Base-by-base conservation (phyloP, 2,113 vertebrate species). In the Melanerpes aurifrons region DNA sequence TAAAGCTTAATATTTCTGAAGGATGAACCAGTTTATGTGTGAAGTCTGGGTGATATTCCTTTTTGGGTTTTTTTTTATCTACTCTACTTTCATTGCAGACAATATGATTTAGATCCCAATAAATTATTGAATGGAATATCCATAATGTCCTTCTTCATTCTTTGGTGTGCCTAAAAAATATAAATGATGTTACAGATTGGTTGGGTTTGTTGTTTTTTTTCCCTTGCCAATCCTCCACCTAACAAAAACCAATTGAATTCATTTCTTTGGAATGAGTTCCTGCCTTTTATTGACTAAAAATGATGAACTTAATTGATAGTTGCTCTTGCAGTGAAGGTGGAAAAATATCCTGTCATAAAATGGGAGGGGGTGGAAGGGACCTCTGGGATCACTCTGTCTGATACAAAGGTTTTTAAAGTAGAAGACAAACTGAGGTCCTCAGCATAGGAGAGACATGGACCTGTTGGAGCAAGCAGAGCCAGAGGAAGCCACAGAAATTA, bases 1-100 rank as follows among this genome's bases (percentile, higher is more conserved):
- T 96, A 96, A 97, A 93, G 93, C 94, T 83, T 96, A 96, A 94
- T 98, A 96, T 95, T 96, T 96, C 89, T 91, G 92, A 96, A 73
- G 78, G 82, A 81, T 67, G 93, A 94, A 32, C 32, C 47, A 83
- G 71, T 19, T 56, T 91, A 15, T 89, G 81, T 86, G 93, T 92
- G 82, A 40, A 78, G 89, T 45, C 48, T 82, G 37, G 77, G 56
- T 81, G 48, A 93, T 45, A 15, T 45, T 15, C 15, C 43, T 43
- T 45, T 45, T 45, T 82, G 74, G 74, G 94, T 67, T 70, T 73
- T 96, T 95, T 77, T 96, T 95, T 97, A 86, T 94, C 93, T 78
- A 16, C 37, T 73, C 31, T 48, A 7, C 40, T 90, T 94, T 85
- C 86, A 40, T 25, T 67, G 70, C 66, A 84, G 86, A 89, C 48